Evolutionary conservation across 2,113 vertebrate genomes (phyloP), one percentile per base, ranked within the genome.

Genomic region (Centropristis striata): DNA sequence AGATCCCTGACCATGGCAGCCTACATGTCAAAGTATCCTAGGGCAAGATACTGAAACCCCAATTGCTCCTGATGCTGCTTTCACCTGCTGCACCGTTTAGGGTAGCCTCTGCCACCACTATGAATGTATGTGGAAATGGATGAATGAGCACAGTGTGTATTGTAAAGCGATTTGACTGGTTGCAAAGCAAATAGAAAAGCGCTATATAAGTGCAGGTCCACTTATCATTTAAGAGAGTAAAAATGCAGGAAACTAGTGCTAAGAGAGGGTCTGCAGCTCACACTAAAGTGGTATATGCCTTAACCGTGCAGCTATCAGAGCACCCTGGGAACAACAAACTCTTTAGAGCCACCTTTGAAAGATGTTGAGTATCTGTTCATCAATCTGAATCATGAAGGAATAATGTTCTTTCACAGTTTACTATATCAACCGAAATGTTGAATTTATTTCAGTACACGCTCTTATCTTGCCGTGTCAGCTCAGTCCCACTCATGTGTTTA

Each of bases 401-500:
- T 23, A 23, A 63, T 18, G 25, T 32, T 36, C 23, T 70, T n/a
- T 54, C 25, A 37, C 9, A 23, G 1, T 25, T 59, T 32, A 25
- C 27, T 20, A 8, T 28, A 15, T 53, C 18, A 68, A 49, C 41
- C 44, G n/a, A 41, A 42, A 42, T 50, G 50, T 23, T 44, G 36
- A 42, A 36, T 72, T 36, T 4, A 72, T 50, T 49, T 37, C 15
- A 23, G 15, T 9, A 0, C 47, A 60, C 5, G 4, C 28, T 72
- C 14, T 50, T n/a, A 46, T 53, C 21, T 44, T 44, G 16, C 44
- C 12, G 4, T 59, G 66, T 75, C 74, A 72, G 25, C 50, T 51
- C 58, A 32, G 28, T 66, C 54, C 39, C 63, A 66, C 54, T 68
- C 36, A 46, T 44, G 18, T 57, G 4, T 50, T 47, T 69, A 74